Evolutionary conservation across 2,113 vertebrate genomes (phyloP), one percentile per base, ranked within the genome.

Genomic region (Nymphicus hollandicus): DNA sequence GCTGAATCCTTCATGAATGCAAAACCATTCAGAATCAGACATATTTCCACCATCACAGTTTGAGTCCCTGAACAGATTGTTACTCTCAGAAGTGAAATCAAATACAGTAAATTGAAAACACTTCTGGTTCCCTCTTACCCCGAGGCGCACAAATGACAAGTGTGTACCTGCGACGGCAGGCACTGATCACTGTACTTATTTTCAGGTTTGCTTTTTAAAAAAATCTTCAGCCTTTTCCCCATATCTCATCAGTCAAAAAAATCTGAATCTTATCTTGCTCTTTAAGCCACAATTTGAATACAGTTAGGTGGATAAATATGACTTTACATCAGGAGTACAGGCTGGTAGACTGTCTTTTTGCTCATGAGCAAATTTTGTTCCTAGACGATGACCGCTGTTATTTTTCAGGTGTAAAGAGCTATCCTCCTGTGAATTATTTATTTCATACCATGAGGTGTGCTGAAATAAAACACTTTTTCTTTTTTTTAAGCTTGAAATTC

Each of bases 51-150:
- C 1, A 2, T 80, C 88, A 89, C 49, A 81, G 49, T 81, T 73
- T 81, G 79, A 89, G 60, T 87, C 85, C 85, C 93, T 83, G 63
- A 91, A 89, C 91, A 96, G 89, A 93, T 63, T 96, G 85, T 66
- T 88, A 43, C 12, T 90, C 81, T 94, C 79, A 74, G 91, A 96
- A 90, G 64, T 8, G 8, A 93, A 91, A 95, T 86, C 81, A 93
- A 91, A 96, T 58, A 91, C 46, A 64, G 53, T 28, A 73, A 93
- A 95, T 70, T 10, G 13, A 88, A 87, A 94, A 68, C 25, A 83
- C 33, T 91, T 89, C 81, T 86, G 66, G 63, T 77, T 94, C n/a
- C 13, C 17, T 86, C 31, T 83, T 90, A 47, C 60, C 91, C 74
- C 33, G 43, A 83, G 55, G 79, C 87, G 6, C 17, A 39, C 1